Conservation (phyloP, 1,140 invertebrate genomes). For the Drosophila arizonae region DNA sequence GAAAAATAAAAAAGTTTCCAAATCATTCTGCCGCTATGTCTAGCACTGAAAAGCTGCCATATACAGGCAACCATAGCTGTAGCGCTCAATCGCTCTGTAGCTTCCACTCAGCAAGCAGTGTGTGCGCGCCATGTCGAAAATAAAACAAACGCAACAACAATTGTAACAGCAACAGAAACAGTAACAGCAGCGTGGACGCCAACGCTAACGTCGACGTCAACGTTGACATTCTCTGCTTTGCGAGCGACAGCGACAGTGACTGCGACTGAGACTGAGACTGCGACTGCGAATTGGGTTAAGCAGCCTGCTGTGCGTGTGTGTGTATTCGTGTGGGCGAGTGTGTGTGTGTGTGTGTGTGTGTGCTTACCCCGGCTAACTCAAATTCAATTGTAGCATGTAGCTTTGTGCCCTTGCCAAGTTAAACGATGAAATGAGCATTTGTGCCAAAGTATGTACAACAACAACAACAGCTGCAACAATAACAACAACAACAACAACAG, state of each 20-base stretch:
- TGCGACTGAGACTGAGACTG: constrained; percentile 47
- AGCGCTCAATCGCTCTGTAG: background rate
- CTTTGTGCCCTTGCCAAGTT: constrained; percentile 75
- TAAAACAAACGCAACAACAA: constrained; percentile 53
- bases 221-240: constrained; percentile 44
- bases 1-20: constrained; percentile 42
- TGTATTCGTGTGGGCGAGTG: constrained; percentile 2
- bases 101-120: constrained; percentile 17
- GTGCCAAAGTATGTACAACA: constrained; percentile 49
- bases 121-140: constrained; percentile 29
- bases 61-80: constrained; percentile 41
- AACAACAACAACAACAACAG: constrained; percentile 18
- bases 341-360: constrained; percentile 9
- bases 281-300: constrained; percentile 72
- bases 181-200: background rate
- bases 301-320: constrained; percentile 50
- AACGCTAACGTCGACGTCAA: constrained; percentile 8
- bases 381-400: constrained; percentile 74
- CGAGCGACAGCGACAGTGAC: constrained; percentile 23
- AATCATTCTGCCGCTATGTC: constrained; percentile 63
- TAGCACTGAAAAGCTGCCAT: constrained; percentile 66
- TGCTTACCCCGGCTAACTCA: constrained; percentile 66
- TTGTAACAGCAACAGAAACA: constrained; percentile 8
- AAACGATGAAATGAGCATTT: constrained; percentile 77
- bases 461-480: constrained; percentile 28